Conservation (phyloP, 1,140 invertebrate genomes). For the Paraescarpia echinospica region DNA sequence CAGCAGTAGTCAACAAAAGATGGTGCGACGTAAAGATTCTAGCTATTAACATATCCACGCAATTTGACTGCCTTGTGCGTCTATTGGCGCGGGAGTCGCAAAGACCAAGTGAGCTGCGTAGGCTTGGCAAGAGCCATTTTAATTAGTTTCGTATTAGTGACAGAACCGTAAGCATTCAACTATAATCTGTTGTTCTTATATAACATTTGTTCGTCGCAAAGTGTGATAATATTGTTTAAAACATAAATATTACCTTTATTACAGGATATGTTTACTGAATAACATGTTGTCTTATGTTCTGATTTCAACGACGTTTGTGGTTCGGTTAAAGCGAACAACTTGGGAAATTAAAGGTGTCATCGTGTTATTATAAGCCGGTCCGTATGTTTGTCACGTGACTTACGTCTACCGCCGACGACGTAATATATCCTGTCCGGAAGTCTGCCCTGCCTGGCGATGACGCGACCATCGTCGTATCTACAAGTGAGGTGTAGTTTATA, state of each 20-base stretch:
- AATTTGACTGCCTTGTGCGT: too few species aligned
- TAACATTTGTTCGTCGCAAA: neutral
- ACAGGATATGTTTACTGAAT: neutral
- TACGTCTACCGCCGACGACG: conserved; percentile 49
- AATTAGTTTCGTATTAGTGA: too few species aligned
- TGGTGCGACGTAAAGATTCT: too few species aligned
- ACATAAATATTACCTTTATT: neutral
- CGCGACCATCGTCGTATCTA: conserved; percentile 50
- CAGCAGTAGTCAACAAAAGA: too few species aligned
- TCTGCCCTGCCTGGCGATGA: conserved; percentile 49
- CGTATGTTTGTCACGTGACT: neutral
- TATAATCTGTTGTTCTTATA: neutral
- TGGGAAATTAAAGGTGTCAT: neutral
- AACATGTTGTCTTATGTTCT: neutral
- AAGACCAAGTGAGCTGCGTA: too few species aligned
- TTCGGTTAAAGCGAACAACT: neutral
- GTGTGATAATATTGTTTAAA: neutral
- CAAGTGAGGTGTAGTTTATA: neutral
- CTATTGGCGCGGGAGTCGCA: too few species aligned
- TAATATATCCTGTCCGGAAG: conserved; percentile 51
- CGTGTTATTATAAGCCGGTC: neutral
- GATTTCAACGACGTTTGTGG: neutral
- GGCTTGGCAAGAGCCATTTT: too few species aligned
- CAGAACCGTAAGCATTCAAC: neutral
- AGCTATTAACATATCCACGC: too few species aligned